Evolutionary conservation across 1,140 invertebrate species (phyloP).

Genomic region (Drosophila elegans): DNA sequence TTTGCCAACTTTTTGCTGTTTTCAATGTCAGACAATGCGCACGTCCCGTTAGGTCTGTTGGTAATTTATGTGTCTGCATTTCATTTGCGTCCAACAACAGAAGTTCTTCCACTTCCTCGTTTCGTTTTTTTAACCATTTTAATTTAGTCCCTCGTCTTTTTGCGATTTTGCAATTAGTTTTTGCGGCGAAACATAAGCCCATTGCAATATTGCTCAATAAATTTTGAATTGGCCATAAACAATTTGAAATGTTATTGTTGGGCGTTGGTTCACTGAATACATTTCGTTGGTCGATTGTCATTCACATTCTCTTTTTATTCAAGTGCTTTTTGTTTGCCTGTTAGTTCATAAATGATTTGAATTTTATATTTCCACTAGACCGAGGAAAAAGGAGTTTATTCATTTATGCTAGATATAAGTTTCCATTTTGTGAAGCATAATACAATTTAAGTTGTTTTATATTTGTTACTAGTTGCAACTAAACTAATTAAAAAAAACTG

Average conservation of each 20-base stretch:
- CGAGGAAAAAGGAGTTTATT: too few relatives aligned
- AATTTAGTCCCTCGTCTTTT: slow-evolving; percentile 30
- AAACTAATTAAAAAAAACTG: neutral
- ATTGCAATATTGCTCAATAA: slow-evolving; percentile 65
- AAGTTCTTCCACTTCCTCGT: slow-evolving; percentile 15
- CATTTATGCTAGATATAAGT: slow-evolving; percentile 3
- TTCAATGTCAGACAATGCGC: slow-evolving; percentile 75
- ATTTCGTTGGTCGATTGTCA: neutral
- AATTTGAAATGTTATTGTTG: slow-evolving; percentile 37
- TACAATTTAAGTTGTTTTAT: neutral
- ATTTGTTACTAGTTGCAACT: too few relatives aligned
- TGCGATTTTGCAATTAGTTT: slow-evolving; percentile 40
- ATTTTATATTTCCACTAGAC: slow-evolving; percentile 7
- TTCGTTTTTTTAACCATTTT: slow-evolving; percentile 16
- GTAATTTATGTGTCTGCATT: slow-evolving; percentile 77
- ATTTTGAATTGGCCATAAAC: slow-evolving; percentile 56
- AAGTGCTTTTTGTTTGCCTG: slow-evolving; percentile 12
- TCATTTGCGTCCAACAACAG: slow-evolving; percentile 49
- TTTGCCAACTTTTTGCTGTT: slow-evolving; percentile 47
- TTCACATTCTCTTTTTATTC: slow-evolving; percentile 16
- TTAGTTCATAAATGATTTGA: slow-evolving; percentile 27
- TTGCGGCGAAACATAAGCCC: slow-evolving; percentile 30
- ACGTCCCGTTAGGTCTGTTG: slow-evolving; percentile 55
- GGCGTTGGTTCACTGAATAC: slow-evolving; percentile 13
- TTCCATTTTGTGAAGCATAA: neutral